These are phyloP conservation scores for Caiman crocodilus DNA, from an alignment of 2,797 vertebrate species.

Conservation along the genomic window DNA sequence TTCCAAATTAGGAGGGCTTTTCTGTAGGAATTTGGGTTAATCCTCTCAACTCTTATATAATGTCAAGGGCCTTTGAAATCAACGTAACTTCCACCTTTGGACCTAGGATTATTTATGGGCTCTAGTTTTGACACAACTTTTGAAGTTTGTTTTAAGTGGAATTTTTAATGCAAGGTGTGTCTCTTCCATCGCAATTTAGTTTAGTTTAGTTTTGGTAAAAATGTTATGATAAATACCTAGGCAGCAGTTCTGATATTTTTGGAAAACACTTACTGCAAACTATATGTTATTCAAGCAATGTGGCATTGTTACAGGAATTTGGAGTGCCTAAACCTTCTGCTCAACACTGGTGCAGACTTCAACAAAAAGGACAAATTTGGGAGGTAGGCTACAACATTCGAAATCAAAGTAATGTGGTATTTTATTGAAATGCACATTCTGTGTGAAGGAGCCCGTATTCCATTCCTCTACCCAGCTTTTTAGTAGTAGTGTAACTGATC, in stretches of 20 bases:
- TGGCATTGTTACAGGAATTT: constrained; percentile 88
- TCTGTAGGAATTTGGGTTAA: background rate
- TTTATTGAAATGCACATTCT: background rate
- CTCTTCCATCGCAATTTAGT: background rate
- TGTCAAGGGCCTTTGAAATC: background rate
- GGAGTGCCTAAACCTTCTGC: constrained; percentile 98
- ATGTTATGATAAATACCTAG: background rate
- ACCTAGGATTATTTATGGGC: background rate
- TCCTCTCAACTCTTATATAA: constrained; percentile 11
- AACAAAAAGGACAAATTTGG: constrained; percentile 98
- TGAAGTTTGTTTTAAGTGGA: background rate
- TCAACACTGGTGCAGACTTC: constrained; percentile 97
- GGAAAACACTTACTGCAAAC: background rate
- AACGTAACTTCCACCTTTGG: background rate
- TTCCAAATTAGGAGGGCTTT: background rate
- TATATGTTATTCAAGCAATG: constrained; percentile 37
- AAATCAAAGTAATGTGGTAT: background rate
- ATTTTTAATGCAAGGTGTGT: background rate
- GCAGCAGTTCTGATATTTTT: constrained; percentile 1
- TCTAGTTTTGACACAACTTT: background rate
- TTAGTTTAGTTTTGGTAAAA: constrained; percentile 4
- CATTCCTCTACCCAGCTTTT: background rate
- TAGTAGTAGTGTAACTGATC: background rate
- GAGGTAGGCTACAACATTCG: constrained; percentile 83
- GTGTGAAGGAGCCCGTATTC: background rate